These are phyloP conservation scores for Esox lucius DNA, from an alignment of 2,797 vertebrate species.

Conservation along the genomic window DNA sequence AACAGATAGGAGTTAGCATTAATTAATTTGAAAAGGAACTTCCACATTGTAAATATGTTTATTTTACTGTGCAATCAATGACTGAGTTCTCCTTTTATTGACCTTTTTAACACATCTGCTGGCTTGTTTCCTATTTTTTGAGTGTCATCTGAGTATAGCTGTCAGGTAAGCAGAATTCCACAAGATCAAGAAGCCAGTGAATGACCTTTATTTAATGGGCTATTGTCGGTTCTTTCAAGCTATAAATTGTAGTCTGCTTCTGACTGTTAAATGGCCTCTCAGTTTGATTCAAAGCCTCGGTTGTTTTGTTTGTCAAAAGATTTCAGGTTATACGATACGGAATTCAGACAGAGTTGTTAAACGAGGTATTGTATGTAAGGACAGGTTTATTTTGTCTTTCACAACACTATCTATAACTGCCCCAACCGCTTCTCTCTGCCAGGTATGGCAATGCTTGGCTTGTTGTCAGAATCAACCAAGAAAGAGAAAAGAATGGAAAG, in stretches of 20 bases:
- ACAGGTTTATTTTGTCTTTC: conserved; percentile 41
- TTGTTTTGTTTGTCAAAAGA: conserved; percentile 60
- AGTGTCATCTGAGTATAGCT: background rate
- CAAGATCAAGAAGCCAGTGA: conserved; percentile 20
- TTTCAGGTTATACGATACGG: conserved; percentile 58
- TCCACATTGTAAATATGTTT: too few species aligned
- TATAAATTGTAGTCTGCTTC: background rate
- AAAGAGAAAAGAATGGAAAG: too few species aligned
- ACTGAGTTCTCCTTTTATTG: too few species aligned
- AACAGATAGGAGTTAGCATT: too few species aligned
- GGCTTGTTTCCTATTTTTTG: background rate
- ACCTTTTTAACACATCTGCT: background rate
- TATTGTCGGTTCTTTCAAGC: conserved; percentile 31
- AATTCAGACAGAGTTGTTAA: conserved; percentile 49
- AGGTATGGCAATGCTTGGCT: conserved; percentile 53
- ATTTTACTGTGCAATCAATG: too few species aligned
- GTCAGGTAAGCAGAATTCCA: conserved; percentile 11
- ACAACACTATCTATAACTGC: conserved; percentile 18
- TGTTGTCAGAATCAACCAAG: conserved; percentile 53
- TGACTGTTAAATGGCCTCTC: conserved; percentile 33
- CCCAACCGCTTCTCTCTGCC: conserved; percentile 43
- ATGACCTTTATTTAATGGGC: conserved; percentile 19
- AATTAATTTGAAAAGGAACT: too few species aligned
- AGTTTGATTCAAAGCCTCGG: conserved; percentile 35
- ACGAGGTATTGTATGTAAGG: conserved; percentile 45